Conservation (phyloP, 2,888 invertebrate genomes). For the Pollenia angustigena region DNA sequence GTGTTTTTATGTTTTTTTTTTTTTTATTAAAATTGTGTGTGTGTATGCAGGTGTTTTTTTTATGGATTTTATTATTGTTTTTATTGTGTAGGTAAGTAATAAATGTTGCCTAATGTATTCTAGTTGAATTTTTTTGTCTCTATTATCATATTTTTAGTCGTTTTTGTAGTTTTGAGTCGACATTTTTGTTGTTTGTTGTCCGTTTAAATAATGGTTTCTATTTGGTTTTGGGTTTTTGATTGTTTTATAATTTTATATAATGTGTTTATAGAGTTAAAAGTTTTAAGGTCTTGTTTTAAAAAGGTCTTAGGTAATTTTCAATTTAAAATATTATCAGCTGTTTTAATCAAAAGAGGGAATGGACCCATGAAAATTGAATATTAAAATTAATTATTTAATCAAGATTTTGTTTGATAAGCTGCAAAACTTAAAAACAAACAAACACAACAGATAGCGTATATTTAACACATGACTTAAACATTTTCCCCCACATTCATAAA, state of each 20-base stretch:
- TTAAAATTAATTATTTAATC: too few species aligned
- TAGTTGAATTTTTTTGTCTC: not conserved
- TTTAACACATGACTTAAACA: too few species aligned
- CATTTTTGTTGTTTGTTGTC: not conserved
- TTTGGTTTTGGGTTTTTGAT: not conserved
- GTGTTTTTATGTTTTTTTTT: not conserved
- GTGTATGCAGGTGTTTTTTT: not conserved
- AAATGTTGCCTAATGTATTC: not conserved
- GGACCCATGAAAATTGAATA: too few species aligned
- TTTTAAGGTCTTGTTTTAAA: not conserved
- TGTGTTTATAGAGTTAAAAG: too few species aligned
- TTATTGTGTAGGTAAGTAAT: slow-evolving; percentile 30
- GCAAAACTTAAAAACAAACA: too few species aligned
- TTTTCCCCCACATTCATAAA: too few species aligned
- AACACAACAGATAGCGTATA: too few species aligned
- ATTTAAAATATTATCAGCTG: too few species aligned
- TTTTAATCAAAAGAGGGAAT: too few species aligned
- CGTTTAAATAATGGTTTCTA: slow-evolving; percentile 16
- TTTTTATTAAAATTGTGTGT: not conserved
- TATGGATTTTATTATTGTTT: not conserved
- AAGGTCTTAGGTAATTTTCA: too few species aligned
- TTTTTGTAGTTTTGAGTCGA: not conserved
- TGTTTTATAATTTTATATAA: too few species aligned
- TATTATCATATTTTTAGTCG: not conserved
- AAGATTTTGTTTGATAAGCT: too few species aligned